Percentiles rank a stretch among this genome's conserved stretches.
phyloP scores from a whole-genome alignment of 2,797 vertebrate species.

The Helarctos malayanus region DNA sequence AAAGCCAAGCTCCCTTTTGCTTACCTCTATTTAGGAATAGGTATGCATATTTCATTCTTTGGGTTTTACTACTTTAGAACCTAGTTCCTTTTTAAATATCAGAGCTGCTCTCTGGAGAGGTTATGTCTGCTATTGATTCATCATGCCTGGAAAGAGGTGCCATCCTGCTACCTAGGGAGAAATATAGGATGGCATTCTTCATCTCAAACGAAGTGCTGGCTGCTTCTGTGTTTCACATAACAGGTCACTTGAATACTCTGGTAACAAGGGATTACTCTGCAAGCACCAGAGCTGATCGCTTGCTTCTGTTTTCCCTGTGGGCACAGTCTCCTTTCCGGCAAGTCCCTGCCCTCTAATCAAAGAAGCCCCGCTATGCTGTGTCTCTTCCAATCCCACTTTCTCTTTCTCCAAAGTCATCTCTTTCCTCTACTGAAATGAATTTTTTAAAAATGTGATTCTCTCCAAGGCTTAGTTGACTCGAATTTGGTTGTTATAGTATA shows the following conservation, averaged over 20 bases:
- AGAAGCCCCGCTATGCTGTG: not conserved
- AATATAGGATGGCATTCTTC: constrained; percentile 30
- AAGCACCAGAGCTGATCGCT: not conserved
- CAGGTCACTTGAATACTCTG: not conserved
- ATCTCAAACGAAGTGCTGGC: constrained; percentile 34
- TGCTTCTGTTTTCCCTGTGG: not conserved
- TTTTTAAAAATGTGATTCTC: not conserved
- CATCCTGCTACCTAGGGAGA: constrained; percentile 58
- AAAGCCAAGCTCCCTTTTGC: constrained; percentile 18
- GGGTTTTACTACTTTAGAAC: constrained; percentile 31
- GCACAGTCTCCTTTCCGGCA: not conserved
- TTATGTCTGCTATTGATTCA: constrained; percentile 55
- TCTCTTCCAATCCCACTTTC: constrained; percentile 44
- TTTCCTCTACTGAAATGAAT: constrained; percentile 39
- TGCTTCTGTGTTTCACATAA: constrained; percentile 44
- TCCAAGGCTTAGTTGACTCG: constrained; percentile 18
- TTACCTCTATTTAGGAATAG: constrained; percentile 12
- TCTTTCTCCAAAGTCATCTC: not conserved
- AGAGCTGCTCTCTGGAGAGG: constrained; percentile 32
- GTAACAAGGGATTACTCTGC: not conserved
- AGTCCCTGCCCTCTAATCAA: not conserved
- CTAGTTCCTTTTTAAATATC: constrained; percentile 64
- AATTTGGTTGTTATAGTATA: not conserved
- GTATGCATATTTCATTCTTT: not conserved
- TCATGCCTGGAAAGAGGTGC: constrained; percentile 70